phyloP scores from a whole-genome alignment of 2,113 vertebrate species.

The Myocastor coypus region DNA sequence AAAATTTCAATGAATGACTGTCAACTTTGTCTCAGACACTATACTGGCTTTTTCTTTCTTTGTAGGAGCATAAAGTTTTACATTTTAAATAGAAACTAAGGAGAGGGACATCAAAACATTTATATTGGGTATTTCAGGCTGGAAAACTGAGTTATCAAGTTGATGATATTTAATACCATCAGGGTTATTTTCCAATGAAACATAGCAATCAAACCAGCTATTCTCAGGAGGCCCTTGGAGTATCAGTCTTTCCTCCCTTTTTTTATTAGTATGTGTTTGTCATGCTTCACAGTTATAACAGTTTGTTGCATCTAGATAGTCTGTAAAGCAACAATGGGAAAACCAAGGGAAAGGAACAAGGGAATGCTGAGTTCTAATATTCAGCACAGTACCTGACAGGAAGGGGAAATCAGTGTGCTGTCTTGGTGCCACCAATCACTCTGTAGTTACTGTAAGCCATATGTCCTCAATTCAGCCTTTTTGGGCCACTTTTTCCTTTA shows the following conservation, averaged over 20 bases:
- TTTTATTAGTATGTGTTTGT: neutral
- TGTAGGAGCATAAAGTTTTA: neutral
- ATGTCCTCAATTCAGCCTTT: neutral
- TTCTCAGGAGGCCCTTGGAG: neutral
- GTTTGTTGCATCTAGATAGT: neutral
- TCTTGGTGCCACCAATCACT: neutral
- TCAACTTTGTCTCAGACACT: neutral
- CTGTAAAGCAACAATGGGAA: neutral
- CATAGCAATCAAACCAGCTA: neutral
- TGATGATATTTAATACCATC: neutral
- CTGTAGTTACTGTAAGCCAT: neutral
- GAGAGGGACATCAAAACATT: neutral
- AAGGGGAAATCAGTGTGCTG: neutral
- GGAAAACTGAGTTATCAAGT: neutral
- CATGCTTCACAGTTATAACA: neutral
- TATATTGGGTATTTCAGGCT: neutral
- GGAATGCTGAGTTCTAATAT: neutral
- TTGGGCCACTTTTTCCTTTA: neutral
- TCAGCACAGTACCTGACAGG: neutral
- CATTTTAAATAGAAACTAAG: constrained; percentile 3
- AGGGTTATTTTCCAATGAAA: constrained; percentile 10
- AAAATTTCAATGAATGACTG: neutral
- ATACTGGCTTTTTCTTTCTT: neutral
- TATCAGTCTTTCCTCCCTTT: neutral
- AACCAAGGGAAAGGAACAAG: neutral